Conservation (phyloP, 2,113 vertebrate genomes). For the Phyllostomus hastatus region DNA sequence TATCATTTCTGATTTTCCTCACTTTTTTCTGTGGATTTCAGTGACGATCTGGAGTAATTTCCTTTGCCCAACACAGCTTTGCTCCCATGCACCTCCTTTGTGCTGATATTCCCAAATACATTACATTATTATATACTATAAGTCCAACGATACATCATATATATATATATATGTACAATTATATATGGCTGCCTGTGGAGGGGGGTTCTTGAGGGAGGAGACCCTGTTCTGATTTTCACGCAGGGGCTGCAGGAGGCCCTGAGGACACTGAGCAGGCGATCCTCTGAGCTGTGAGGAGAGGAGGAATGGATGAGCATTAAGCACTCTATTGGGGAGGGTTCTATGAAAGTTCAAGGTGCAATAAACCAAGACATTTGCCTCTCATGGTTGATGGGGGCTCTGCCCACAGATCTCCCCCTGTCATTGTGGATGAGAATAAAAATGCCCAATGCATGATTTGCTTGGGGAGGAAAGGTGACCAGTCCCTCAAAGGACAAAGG, state of each 20-base stretch:
- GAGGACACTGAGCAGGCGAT: background rate
- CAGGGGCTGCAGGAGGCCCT: background rate
- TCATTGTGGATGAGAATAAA: too few species aligned
- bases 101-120: background rate
- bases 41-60: too few species aligned
- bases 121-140: background rate
- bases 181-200: background rate
- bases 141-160: background rate
- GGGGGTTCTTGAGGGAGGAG: background rate
- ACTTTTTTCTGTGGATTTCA: background rate
- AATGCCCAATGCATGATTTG: too few species aligned
- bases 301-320: background rate
- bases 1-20: background rate
- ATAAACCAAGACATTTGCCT: too few species aligned
- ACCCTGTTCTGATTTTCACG: too few species aligned
- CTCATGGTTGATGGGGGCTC: too few species aligned
- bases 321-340: rapidly evolving
- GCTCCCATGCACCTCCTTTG: rapidly evolving
- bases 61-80: background rate
- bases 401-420: too few species aligned
- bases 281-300: too few species aligned
- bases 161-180: background rate
- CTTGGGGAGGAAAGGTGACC: too few species aligned
- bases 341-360: background rate
- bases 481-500: too few species aligned